Evolutionary conservation across 2,797 vertebrate species (phyloP), one percentile per base, ranked within the genome.

Genomic region (Parauchenoglanis ngamensis): DNA sequence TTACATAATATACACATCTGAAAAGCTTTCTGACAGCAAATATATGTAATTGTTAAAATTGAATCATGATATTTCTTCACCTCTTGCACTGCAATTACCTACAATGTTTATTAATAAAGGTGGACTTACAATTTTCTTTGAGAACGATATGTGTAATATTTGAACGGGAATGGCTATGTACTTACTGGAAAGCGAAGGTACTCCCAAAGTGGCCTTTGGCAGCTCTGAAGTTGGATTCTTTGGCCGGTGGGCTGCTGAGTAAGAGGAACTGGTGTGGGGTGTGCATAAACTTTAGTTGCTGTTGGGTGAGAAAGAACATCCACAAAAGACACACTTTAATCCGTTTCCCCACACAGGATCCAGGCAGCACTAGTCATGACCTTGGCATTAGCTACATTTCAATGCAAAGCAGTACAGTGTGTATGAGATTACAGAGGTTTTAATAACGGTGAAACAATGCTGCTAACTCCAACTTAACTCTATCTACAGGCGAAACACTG

Each of bases 211-310:
- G 96, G 93, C 94, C 96, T 94, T 98, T 98, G 93, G 97, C 97
- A 94, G 96, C 95, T 96, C 96, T 94, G 91, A 98, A 98, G 94
- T 97, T 97, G 89, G 97, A 96, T 95, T 98, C 97, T 97, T 98
- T 98, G 96, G 97, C 97, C 94, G 97, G 97, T 90, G 97, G 97
- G 92, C 97, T 98, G 94, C 97, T 97, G 91, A 98, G 97, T 87
- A 98, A 96, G 65, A 97, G 96, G 91, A 98, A 98, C 86, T 98
- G 97, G 92, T 98, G 97, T 5, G 95, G 96, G 52, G 97, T 97
- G 92, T 97, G 97, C 97, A 98, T 98, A 94, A 98, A 98, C 94
- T 97, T 97, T 65, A 98, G 90, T 95, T 98, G 97, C 97, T 98
- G 94, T 87, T 89, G 87, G 91, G 92, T 87, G 23, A 70, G 90